Base-by-base conservation (phyloP, 2,888 invertebrate genomes). In the Apamea crenata region DNA sequence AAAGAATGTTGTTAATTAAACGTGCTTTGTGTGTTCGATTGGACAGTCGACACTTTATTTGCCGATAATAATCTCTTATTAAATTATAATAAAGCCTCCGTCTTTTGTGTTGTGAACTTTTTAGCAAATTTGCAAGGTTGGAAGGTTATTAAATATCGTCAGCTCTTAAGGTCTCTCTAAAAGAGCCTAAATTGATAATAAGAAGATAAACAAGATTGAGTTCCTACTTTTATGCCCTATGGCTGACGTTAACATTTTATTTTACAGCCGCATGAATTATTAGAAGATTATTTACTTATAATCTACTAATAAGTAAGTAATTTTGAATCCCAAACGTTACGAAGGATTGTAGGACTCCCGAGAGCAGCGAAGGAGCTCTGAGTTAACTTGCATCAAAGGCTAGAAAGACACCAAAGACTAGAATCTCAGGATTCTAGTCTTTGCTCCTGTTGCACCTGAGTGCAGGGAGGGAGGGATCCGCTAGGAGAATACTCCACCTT, bases 31-130 rank as follows among this genome's bases (percentile, higher is more conserved):
- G 63, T 74, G 50, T 74, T 47, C 40, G 2, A 16, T 50, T 53
- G 72, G 50, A 73, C 83, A 65, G 36, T 73, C 44, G 80, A 81
- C 65, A 82, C 63, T 71, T 61, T 77, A 56, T 71, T 61, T 82
- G n/a, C 47, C 21, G 53, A 83, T 78, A 78, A 36, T 67, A 59
- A 71, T 63, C 50, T 82, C 59, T 66, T 18, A 67, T 66, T 63
- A 77, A 29, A 36, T 68, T 53, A 47, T 36, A 36, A 61, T n/a
- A n/a, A 36, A 75, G 50, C 7, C 18, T 29, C 7, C 61, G 36
- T 29, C 82, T 76, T 68, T 82, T 81, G 63, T 76, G 25, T 82
- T 47, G 25, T 29, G 25, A 21, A 63, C 32, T 36, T 76, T 56
- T 76, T 36, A n/a, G 6, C 29, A 74, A 78, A 16, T n/a, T 29